Base-by-base conservation (phyloP, 1,140 invertebrate genomes). In the Drosophila sulfurigaster region DNA sequence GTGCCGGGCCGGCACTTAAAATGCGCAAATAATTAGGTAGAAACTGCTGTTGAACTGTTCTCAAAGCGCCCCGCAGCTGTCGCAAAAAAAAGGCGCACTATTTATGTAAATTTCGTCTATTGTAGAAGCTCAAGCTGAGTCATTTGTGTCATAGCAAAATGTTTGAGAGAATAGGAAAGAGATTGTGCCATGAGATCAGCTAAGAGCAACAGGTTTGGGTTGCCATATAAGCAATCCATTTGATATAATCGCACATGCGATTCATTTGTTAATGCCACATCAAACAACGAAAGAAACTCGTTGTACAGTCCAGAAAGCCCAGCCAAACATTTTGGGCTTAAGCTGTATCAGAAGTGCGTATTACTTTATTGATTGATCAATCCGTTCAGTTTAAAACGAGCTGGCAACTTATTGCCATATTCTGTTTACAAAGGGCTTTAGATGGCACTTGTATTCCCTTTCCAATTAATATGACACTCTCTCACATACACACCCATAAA, bases 11-110 rank as follows among this genome's bases (percentile, higher is more conserved):
- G 74, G 82, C 81, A 78, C 71, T 85, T 68, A 79, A 88, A 88
- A 52, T 81, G 86, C 78, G 81, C 85, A 89, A 89, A 88, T 88
- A 88, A 88, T 88, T 88, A 88, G 81, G 68, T 73, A 81, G 81
- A 43, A 16, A 56, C 45, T 4, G 45, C 32, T 32, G 32, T 6
- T 8, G 32, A 30, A 74, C 58, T 35, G 49, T 68, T 66, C 81
- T 46, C 35, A 20, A 75, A 64, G 54, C 48, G 35, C 5, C 62
- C 62, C 72, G 32, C 43, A 63, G 78, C 58, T 81, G 58, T 57
- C 38, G 15, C 20, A 72, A 68, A 54, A 64, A 13, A 71, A 35
- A 11, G 38, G 25, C 15, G 57, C 51, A 56, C 65, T 56, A 69
- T 75, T 71, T 60, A 82, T 87, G 82, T 60, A 87, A 87, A 86